Conservation (phyloP, 2,113 vertebrate species). For the Gulo gulo region DNA sequence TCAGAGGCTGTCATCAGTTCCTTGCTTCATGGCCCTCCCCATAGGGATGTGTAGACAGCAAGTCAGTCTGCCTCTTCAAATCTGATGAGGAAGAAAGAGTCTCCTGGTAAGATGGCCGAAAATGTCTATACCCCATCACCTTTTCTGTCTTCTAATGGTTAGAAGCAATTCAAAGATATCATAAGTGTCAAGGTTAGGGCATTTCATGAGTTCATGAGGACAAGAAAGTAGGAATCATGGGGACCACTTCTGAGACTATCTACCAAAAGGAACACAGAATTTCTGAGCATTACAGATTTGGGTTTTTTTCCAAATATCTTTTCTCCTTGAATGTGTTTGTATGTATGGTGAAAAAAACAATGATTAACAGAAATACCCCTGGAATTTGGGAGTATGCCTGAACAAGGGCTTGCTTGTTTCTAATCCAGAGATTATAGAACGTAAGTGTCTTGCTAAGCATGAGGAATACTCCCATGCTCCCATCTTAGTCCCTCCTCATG, state of each 20-base stretch:
- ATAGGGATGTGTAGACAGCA: background rate
- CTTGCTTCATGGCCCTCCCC: background rate
- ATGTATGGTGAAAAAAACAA: background rate
- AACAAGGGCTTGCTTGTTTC: background rate
- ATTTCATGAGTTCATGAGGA: background rate
- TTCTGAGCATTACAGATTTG: background rate
- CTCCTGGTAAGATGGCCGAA: background rate
- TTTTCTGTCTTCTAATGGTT: background rate
- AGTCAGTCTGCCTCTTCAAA: background rate
- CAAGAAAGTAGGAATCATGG: background rate
- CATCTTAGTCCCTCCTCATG: background rate
- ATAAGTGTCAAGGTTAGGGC: background rate
- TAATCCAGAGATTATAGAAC: background rate
- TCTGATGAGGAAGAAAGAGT: background rate
- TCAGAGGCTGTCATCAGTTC: background rate
- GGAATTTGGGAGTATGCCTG: background rate
- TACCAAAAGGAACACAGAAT: background rate
- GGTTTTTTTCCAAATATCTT: background rate
- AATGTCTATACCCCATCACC: background rate
- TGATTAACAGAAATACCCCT: background rate
- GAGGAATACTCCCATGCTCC: accelerated
- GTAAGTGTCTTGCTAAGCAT: background rate
- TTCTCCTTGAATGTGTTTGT: background rate
- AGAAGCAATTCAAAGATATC: background rate
- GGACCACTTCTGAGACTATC: background rate